Percentiles rank a stretch among this genome's conserved stretches.
phyloP scores from a whole-genome alignment of 2,113 vertebrate species.

The Ancistrus triradiatus region DNA sequence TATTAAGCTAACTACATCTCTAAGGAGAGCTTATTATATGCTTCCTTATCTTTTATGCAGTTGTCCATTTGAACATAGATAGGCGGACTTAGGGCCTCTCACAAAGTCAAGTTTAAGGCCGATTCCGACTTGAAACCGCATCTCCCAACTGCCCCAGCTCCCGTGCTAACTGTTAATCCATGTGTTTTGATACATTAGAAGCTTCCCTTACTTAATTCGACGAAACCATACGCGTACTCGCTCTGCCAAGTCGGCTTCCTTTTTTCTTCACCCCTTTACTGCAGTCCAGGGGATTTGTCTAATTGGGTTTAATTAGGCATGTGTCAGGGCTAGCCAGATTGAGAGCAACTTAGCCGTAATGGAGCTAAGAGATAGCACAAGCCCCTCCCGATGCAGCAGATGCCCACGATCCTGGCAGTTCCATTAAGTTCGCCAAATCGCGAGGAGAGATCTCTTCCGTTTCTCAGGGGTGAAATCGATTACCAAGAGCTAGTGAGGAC shows the following conservation, averaged over 20 bases:
- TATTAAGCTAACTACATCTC: conserved; percentile 57
- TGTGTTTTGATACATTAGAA: conserved; percentile 76
- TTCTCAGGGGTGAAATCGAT: conserved; percentile 61
- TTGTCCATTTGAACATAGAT: conserved; percentile 66
- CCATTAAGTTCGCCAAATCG: conserved; percentile 46
- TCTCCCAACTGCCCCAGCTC: conserved; percentile 59
- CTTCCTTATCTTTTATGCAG: conserved; percentile 64
- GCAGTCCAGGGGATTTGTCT: conserved; percentile 67
- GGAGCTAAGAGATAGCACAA: conserved; percentile 42
- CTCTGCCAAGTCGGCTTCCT: conserved; percentile 58
- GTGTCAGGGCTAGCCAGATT: conserved; percentile 53
- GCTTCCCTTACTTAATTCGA: conserved; percentile 62
- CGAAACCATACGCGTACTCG: conserved; percentile 57
- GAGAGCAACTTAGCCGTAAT: conserved; percentile 46
- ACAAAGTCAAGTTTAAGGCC: conserved; percentile 61
- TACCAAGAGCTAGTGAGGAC: conserved; percentile 50
- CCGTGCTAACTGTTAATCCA: conserved; percentile 70
- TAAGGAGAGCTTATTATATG: conserved; percentile 54
- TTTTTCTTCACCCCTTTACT: conserved; percentile 45
- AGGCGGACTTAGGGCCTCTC: conserved; percentile 58
- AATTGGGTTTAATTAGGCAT: conserved; percentile 71
- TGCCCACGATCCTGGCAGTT: conserved; percentile 21
- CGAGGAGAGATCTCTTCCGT: conserved; percentile 46
- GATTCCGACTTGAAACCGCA: conserved; percentile 62
- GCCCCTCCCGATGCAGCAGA: conserved; percentile 42